Percentiles rank a stretch among this genome's conserved stretches.
Evolutionary conservation across 2,888 invertebrate species (phyloP).

Genomic region (Pterostichus madidus): DNA sequence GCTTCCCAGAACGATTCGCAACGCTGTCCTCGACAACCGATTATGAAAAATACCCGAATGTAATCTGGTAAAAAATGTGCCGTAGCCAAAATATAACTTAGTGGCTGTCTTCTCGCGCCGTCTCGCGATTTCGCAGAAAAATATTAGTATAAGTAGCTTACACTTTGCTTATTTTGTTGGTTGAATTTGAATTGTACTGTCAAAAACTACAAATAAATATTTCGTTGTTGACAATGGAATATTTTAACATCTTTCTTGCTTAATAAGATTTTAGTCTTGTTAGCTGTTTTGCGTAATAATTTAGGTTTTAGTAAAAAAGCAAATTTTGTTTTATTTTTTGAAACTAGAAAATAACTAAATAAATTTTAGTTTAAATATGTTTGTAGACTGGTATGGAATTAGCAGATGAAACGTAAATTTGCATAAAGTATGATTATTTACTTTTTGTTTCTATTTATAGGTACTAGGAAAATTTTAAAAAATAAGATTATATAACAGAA

Average conservation of each 20-base stretch:
- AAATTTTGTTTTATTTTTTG: not conserved
- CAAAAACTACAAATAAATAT: not conserved
- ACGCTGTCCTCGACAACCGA: constrained; percentile 42
- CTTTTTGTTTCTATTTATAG: too few relatives aligned
- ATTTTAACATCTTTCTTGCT: constrained; percentile 9
- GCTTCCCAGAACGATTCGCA: constrained; percentile 41
- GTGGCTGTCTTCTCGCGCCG: constrained; percentile 8
- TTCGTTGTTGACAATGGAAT: constrained; percentile 2
- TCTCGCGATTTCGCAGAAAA: constrained; percentile 20
- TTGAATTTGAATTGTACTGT: not conserved
- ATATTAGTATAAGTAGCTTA: not conserved
- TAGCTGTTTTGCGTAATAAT: not conserved
- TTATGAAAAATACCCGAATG: constrained; percentile 48
- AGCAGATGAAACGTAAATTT: too few relatives aligned
- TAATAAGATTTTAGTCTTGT: not conserved
- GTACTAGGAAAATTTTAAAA: too few relatives aligned
- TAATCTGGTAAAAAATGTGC: constrained; percentile 50
- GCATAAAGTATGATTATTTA: too few relatives aligned
- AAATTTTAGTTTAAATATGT: not conserved
- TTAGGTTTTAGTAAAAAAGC: not conserved
- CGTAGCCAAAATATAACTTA: constrained; percentile 25
- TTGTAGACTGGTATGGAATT: too few relatives aligned
- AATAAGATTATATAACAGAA: too few relatives aligned
- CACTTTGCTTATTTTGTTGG: constrained; percentile 2
- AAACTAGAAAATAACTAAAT: not conserved